Evolutionary conservation across 1,140 invertebrate species (phyloP).

Genomic region (Hyles euphorbiae): DNA sequence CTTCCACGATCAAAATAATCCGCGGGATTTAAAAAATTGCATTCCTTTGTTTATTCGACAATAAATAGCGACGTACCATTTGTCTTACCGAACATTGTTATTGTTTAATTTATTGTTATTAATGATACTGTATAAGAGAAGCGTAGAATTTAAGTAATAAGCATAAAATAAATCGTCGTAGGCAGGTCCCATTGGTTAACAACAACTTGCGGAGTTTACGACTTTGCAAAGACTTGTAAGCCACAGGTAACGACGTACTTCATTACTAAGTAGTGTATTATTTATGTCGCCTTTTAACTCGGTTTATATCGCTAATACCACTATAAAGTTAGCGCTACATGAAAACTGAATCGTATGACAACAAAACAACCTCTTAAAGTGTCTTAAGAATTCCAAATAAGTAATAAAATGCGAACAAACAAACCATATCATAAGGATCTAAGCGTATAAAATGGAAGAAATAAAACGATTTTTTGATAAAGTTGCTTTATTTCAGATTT

Average conservation of each 20-base stretch:
- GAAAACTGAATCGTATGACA: constrained; percentile 21
- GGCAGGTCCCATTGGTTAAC: constrained; percentile 21
- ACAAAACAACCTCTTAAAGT: background rate
- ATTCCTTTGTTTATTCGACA: too few relatives aligned
- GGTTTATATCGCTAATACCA: constrained; percentile 23
- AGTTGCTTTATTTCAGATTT: constrained; percentile 55
- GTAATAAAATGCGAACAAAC: background rate
- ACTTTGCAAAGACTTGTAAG: constrained; percentile 35
- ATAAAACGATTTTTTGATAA: constrained; percentile 38
- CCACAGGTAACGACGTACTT: constrained; percentile 42
- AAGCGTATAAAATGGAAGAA: constrained; percentile 5
- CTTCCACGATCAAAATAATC: constrained; percentile 22
- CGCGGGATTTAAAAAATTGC: background rate
- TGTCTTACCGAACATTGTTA: too few relatives aligned
- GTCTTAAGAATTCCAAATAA: constrained; percentile 5
- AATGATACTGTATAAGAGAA: background rate
- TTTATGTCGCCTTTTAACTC: constrained; percentile 33
- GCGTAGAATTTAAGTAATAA: constrained; percentile 8
- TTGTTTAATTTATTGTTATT: background rate
- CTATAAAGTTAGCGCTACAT: constrained; percentile 19
- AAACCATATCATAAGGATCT: background rate
- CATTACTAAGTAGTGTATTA: constrained; percentile 46
- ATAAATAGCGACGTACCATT: too few relatives aligned
- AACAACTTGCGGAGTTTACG: constrained; percentile 30
- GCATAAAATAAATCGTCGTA: constrained; percentile 18